phyloP scores from a whole-genome alignment of 2,797 vertebrate species.

The Molossus alvarezi region DNA sequence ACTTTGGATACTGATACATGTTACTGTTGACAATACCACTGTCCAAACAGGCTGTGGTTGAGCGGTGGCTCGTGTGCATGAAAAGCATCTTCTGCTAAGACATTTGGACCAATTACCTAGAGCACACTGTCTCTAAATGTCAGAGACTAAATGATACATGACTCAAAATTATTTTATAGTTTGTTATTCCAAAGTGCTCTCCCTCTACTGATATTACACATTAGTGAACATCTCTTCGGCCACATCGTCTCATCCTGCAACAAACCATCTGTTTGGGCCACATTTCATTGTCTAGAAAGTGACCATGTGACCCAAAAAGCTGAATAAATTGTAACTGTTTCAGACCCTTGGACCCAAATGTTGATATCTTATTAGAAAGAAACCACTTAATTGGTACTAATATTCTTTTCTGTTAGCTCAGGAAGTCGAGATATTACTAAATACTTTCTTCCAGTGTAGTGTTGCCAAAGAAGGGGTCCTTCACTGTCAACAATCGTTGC shows the following conservation, averaged over 20 bases:
- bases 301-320: neutral
- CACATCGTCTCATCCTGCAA: neutral
- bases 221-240: neutral
- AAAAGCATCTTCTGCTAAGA: neutral
- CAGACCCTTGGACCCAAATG: neutral
- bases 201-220: too few species aligned
- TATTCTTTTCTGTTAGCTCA: neutral
- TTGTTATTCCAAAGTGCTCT: neutral
- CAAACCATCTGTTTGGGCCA: neutral
- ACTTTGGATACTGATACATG: neutral
- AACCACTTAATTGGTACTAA: neutral
- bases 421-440: neutral
- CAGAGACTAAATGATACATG: neutral
- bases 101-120: neutral
- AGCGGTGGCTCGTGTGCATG: neutral
- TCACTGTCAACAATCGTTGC: neutral
- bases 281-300: constrained; percentile 1
- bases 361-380: neutral
- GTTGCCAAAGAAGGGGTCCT: neutral
- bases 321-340: constrained; percentile 1
- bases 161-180: neutral
- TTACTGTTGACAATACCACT: neutral
- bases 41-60: neutral
- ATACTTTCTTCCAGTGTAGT: neutral
- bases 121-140: neutral